phyloP scores from a whole-genome alignment of 2,113 vertebrate species.

The Campylomormyrus tamandua region DNA sequence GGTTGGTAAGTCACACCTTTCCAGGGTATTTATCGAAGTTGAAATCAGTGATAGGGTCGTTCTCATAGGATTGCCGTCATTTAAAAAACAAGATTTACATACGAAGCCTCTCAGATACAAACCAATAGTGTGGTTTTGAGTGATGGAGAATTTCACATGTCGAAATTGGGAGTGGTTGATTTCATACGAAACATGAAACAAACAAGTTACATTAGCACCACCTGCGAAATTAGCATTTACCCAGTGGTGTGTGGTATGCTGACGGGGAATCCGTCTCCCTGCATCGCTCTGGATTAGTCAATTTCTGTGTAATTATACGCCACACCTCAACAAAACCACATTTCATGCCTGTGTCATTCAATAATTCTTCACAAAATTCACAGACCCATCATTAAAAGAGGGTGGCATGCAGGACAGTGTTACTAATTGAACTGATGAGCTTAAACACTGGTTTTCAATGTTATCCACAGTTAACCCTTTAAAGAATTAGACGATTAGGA shows the following conservation, averaged over 20 bases:
- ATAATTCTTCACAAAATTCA: background rate
- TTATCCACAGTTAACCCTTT: too few species aligned
- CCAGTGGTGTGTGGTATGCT: background rate
- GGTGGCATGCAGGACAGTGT: background rate
- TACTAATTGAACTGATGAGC: constrained; percentile 2
- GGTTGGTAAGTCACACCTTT: background rate
- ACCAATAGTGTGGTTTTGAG: background rate
- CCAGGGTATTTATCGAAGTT: background rate
- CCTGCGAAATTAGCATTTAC: background rate
- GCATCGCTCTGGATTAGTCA: background rate
- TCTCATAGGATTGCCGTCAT: background rate
- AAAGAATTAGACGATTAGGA: too few species aligned
- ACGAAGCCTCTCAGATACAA: background rate
- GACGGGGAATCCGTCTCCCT: background rate
- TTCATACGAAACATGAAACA: background rate
- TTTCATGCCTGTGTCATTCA: background rate
- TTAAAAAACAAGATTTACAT: background rate
- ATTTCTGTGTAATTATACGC: background rate
- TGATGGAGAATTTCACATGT: background rate
- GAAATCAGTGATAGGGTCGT: background rate
- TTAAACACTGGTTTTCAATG: background rate
- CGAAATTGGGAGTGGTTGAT: background rate
- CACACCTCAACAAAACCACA: background rate
- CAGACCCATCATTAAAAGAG: background rate
- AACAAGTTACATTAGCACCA: background rate